These are phyloP conservation scores for Eumacrocentrus americanus DNA, from an alignment of 2,888 invertebrate species.

Conservation along the genomic window DNA sequence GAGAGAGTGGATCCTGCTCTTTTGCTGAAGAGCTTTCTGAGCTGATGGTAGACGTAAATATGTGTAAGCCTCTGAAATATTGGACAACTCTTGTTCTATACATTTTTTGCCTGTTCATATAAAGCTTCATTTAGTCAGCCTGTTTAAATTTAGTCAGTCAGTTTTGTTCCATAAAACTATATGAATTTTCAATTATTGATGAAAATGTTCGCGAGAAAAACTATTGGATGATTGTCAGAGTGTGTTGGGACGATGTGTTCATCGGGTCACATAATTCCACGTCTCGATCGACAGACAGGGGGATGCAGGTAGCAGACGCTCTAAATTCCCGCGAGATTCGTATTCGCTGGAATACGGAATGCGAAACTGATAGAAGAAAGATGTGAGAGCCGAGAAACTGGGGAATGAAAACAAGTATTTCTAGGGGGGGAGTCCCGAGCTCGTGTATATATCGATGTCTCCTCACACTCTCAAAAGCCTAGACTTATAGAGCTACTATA, in stretches of 20 bases:
- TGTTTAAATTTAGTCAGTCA: no score
- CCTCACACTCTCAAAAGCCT: background rate
- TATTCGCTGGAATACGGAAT: constrained; percentile 48
- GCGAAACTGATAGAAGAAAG: constrained; percentile 44
- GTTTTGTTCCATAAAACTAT: no score
- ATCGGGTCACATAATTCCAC: constrained; percentile 8
- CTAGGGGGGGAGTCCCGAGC: constrained; percentile 22
- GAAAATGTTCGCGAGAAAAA: background rate
- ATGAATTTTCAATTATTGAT: no score
- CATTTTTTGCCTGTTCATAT: background rate
- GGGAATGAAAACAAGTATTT: constrained; percentile 40
- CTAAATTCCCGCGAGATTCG: constrained; percentile 46
- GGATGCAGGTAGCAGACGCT: constrained; percentile 37
- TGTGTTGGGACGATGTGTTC: background rate
- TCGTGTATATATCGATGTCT: constrained; percentile 21
- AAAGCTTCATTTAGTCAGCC: background rate
- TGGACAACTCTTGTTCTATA: background rate
- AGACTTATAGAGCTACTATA: background rate
- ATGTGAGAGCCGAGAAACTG: constrained; percentile 33
- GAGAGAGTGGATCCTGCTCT: background rate
- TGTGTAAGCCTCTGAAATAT: constrained; percentile 14
- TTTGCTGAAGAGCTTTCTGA: background rate
- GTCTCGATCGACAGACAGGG: constrained; percentile 14
- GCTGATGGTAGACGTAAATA: background rate
- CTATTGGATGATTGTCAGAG: background rate